These are phyloP conservation scores for Champsocephalus gunnari DNA, from an alignment of 2,797 vertebrate species.

Conservation along the genomic window DNA sequence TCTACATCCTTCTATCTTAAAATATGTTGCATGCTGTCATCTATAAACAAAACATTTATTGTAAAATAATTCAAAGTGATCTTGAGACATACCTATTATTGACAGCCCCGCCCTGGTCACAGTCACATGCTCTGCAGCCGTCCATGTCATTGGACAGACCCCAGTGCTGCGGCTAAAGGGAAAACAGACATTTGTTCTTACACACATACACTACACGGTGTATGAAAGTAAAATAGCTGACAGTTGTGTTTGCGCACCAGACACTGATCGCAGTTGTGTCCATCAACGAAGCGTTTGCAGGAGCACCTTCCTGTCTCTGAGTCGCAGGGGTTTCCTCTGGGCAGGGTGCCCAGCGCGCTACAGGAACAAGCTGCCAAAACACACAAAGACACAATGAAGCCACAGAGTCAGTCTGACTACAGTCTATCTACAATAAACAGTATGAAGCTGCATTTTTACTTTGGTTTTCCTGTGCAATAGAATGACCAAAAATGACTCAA, in stretches of 20 bases:
- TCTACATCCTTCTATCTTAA: too few species aligned
- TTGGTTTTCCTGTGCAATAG: too few species aligned
- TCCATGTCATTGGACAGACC: slow-evolving; percentile 95
- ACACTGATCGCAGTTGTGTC: slow-evolving; percentile 91
- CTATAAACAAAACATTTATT: too few species aligned
- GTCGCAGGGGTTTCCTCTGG: slow-evolving; percentile 91
- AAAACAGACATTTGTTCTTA: neutral
- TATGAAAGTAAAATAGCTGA: neutral
- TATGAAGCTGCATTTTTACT: too few species aligned
- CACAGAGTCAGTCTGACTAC: neutral
- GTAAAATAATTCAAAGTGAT: too few species aligned
- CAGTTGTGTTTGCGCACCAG: slow-evolving; percentile 81
- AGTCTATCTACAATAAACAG: too few species aligned
- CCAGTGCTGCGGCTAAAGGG: slow-evolving; percentile 92
- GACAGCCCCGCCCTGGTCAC: slow-evolving; percentile 91
- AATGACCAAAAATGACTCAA: too few species aligned
- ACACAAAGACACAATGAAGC: slow-evolving; percentile 30
- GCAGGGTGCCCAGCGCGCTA: slow-evolving; percentile 90
- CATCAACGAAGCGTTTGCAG: slow-evolving; percentile 94
- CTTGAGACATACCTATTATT: slow-evolving; percentile 86
- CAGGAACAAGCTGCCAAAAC: slow-evolving; percentile 90
- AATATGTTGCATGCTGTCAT: too few species aligned
- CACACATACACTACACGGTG: neutral
- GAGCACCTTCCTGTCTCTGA: slow-evolving; percentile 90
- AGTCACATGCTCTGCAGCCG: slow-evolving; percentile 94